These are phyloP conservation scores for Seriola quinqueradiata DNA, from an alignment of 2,113 vertebrate genomes.

Conservation along the genomic window DNA sequence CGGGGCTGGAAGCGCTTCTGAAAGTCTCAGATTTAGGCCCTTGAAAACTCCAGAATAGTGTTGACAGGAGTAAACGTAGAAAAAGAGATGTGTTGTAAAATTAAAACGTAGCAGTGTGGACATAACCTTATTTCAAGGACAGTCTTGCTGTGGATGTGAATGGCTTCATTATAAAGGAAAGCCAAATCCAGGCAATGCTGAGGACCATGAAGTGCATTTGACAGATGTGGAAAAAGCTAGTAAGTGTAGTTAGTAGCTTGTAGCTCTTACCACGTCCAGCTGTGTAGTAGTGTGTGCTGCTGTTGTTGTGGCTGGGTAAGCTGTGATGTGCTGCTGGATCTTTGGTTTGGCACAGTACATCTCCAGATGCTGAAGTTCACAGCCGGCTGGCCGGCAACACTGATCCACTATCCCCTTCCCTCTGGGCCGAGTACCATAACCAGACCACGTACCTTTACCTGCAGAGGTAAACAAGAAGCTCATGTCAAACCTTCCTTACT, in stretches of 20 bases:
- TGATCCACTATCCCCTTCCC: conserved; percentile 76
- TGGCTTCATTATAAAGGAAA: not conserved
- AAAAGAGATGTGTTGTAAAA: no score
- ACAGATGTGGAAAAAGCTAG: not conserved
- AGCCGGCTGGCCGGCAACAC: conserved; percentile 69
- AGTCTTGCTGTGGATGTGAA: not conserved
- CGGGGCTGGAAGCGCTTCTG: no score
- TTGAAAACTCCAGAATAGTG: no score
- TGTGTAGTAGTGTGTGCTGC: not conserved
- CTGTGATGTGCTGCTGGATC: conserved; percentile 27
- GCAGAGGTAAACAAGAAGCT: conserved; percentile 7
- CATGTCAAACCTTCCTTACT: not conserved
- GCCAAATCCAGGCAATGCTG: not conserved
- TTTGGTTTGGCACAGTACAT: conserved; percentile 76
- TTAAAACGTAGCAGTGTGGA: no score
- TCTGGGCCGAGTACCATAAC: conserved; percentile 68
- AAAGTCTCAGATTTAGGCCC: no score
- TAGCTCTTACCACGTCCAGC: conserved; percentile 31
- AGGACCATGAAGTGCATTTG: not conserved
- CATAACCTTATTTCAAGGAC: not conserved
- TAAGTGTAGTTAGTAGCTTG: not conserved
- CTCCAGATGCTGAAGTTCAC: conserved; percentile 77
- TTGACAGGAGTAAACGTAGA: no score
- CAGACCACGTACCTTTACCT: conserved; percentile 73
- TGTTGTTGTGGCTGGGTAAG: conserved; percentile 27